Evolutionary conservation across 2,797 vertebrate species (phyloP).

Genomic region (Neosilurus hyrtlii): DNA sequence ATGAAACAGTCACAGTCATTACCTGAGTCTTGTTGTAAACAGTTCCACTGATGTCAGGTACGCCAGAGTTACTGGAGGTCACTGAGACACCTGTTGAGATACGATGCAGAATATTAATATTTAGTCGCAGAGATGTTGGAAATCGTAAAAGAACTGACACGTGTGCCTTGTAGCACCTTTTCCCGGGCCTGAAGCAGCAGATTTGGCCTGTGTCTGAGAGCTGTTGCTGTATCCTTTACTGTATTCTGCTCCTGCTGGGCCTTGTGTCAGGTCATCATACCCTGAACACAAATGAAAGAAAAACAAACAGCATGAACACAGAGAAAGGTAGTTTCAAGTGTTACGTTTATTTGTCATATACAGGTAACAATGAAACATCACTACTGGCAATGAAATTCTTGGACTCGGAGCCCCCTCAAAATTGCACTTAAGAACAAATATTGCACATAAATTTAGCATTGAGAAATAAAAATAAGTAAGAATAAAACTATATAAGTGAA

Average conservation of each 20-base stretch:
- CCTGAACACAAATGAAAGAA: constrained; percentile 66
- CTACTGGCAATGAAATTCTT: too few species aligned
- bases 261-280: constrained; percentile 91
- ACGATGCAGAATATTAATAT: not conserved
- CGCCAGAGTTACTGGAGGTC: constrained; percentile 88
- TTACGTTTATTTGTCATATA: too few species aligned
- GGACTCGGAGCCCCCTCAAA: too few species aligned
- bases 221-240: constrained; percentile 90
- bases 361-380: too few species aligned
- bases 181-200: constrained; percentile 84
- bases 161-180: constrained; percentile 77
- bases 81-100: constrained; percentile 81
- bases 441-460: too few species aligned
- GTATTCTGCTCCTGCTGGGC: constrained; percentile 87
- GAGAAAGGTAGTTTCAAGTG: too few species aligned
- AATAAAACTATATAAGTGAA: too few species aligned
- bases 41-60: constrained; percentile 91
- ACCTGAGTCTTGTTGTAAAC: constrained; percentile 98
- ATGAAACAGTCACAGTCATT: constrained; percentile 18
- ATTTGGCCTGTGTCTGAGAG: constrained; percentile 91
- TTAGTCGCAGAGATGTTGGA: not conserved
- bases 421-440: too few species aligned
- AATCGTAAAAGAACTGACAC: not conserved
- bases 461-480: too few species aligned
- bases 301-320: not conserved